Base-by-base conservation (phyloP, 2,113 vertebrate species). In the Forbesichthys agassizii region DNA sequence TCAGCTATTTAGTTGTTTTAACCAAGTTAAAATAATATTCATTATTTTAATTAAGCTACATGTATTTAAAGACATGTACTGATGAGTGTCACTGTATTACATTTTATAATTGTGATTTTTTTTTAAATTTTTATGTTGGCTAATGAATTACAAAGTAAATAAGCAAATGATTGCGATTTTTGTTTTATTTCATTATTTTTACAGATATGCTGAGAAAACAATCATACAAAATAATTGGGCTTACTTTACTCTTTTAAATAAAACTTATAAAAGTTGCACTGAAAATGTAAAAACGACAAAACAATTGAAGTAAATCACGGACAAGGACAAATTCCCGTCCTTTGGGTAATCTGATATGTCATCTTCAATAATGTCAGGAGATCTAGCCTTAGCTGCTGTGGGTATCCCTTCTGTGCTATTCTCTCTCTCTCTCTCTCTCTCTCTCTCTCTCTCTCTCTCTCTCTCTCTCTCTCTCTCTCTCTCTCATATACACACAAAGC, bases 261-360 rank as follows among this genome's bases (percentile, higher is more conserved):
- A 11, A 58, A 12, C 49, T 12, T 14, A 11, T 9, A 58, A 58
- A 68, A 65, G 13, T 52, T 2, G 4, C 54, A 11, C 5, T 1
- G 48, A 66, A 65, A 74, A 78, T 13, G 60, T 33, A 9, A 53
- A 27, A 47, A 81, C 27, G 66, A 75, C 79, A 82, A 81, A 84
- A 84, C 74, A 87, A 82, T 70, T 86, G 79, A 84, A 79, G 76
- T 79, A 86, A 86, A 88, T 91, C 80, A 79, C 27, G 82, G 90
- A 88, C 93, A 97, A 96, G 94, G 94, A 93, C 95, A 94, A 95
- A 95, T 91, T 90, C 74, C 81, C 88, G 89, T 88, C 92, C 93
- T 93, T 86, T 87, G 79, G 84, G 96, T 95, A 96, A 98, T 90
- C 84, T 64, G 90, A 98, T 94, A 93, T 80, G 73, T 83, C 82